Evolutionary conservation across 2,113 vertebrate genomes (phyloP).

Genomic region (Mirza zaza): DNA sequence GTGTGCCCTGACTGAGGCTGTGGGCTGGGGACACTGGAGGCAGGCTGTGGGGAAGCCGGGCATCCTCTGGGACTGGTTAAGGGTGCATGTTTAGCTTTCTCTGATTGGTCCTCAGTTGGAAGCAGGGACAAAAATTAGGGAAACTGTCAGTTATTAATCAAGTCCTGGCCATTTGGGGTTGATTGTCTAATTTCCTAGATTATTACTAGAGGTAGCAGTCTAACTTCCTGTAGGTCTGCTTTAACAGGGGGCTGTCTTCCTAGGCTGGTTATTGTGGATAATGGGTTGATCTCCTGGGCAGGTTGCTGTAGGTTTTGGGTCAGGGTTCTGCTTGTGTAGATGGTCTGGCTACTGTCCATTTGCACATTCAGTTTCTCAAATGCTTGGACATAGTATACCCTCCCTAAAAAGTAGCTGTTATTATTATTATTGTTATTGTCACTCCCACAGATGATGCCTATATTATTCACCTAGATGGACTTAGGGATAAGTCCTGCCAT

Average conservation of each 20-base stretch:
- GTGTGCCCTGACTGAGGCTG: neutral
- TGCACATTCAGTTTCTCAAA: neutral
- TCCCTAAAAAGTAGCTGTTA: neutral
- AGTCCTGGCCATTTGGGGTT: neutral
- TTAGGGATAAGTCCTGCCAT: neutral
- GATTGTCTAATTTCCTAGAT: neutral
- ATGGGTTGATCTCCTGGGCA: neutral
- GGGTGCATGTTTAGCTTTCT: neutral
- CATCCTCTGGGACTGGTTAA: neutral
- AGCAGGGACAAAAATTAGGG: neutral
- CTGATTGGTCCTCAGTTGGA: neutral
- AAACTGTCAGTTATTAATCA: neutral
- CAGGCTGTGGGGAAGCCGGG: fast-evolving
- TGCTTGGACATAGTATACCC: neutral
- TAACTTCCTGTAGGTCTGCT: neutral
- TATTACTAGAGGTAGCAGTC: neutral
- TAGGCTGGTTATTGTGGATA: neutral
- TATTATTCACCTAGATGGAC: neutral
- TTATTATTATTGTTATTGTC: neutral
- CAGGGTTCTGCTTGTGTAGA: neutral
- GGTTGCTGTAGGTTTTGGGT: neutral
- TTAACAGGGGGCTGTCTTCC: neutral
- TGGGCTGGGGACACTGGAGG: neutral
- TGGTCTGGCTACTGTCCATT: neutral
- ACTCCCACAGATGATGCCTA: neutral